Conservation (phyloP, 64 coral and sea anemone genomes). For the Stichodactyla mertensii region DNA sequence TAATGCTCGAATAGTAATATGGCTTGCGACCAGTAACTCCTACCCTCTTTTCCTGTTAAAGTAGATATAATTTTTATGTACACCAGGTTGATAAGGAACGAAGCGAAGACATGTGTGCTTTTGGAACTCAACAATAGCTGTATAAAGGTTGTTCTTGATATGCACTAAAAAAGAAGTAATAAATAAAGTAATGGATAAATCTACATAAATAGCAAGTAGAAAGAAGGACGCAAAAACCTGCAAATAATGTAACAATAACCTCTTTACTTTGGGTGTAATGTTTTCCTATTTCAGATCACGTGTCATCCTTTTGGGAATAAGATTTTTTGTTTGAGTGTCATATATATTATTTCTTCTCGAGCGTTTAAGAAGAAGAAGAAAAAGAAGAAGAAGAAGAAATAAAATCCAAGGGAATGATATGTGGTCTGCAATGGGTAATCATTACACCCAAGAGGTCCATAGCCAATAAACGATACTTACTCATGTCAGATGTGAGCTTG, state of each 20-base stretch:
- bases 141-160: constrained; percentile 42
- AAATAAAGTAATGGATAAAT: background rate
- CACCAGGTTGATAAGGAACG: constrained; percentile 26
- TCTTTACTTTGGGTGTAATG: too few species aligned
- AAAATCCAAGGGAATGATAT: too few species aligned
- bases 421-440: too few species aligned
- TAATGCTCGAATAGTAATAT: too few species aligned
- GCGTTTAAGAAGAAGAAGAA: too few species aligned
- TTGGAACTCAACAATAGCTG: constrained; percentile 31
- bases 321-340: too few species aligned
- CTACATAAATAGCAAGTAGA: too few species aligned
- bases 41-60: constrained; percentile 39
- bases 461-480: background rate
- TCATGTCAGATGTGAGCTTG: constrained; percentile 6
- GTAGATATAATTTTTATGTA: constrained; percentile 57
- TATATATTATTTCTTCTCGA: too few species aligned
- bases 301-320: too few species aligned
- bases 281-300: too few species aligned
- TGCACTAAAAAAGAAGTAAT: constrained; percentile 23
- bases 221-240: background rate
- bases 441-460: too few species aligned
- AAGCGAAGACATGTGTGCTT: constrained; percentile 48
- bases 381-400: too few species aligned
- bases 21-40: background rate
- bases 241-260: background rate